phyloP scores from a whole-genome alignment of 2,888 invertebrate genomes.

The Tanaodytes sp. region DNA sequence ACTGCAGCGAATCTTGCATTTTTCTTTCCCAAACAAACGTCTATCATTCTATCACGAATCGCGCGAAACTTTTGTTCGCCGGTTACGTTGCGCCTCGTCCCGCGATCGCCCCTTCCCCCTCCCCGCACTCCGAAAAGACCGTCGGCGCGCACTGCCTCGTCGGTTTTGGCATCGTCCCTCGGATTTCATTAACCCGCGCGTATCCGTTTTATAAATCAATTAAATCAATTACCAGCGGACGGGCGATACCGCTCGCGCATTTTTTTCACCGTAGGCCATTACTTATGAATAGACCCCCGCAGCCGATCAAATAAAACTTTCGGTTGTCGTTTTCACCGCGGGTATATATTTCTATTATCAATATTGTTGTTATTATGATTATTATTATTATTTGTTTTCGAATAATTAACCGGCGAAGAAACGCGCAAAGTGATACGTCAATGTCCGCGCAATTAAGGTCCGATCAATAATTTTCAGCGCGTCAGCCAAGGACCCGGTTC shows the following conservation, averaged over 20 bases:
- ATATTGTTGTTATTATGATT: too few species aligned
- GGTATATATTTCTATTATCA: too few species aligned
- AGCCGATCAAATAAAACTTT: constrained; percentile 35
- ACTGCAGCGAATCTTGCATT: constrained; percentile 74
- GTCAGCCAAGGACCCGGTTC: constrained; percentile 15
- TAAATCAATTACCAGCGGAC: constrained; percentile 44
- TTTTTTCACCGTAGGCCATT: constrained; percentile 17
- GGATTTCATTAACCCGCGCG: constrained; percentile 50
- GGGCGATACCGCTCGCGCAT: background rate
- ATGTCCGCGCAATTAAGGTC: constrained; percentile 44
- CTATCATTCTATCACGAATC: constrained; percentile 73
- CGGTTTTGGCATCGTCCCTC: constrained; percentile 51
- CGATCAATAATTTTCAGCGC: constrained; percentile 40
- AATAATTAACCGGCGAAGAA: constrained; percentile 44
- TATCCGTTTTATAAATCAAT: constrained; percentile 46
- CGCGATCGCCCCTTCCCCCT: constrained; percentile 37
- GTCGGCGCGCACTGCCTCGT: constrained; percentile 53
- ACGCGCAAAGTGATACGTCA: constrained; percentile 45
- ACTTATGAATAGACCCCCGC: constrained; percentile 21
- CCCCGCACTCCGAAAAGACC: too few species aligned
- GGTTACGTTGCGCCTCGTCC: constrained; percentile 59
- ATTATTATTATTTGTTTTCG: too few species aligned
- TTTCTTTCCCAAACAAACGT: constrained; percentile 73
- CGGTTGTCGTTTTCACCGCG: constrained; percentile 26
- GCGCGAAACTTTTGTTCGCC: constrained; percentile 69